A percentile compares a stretch with the other conserved stretches of the same genome.
phyloP scores from a whole-genome alignment of 2,113 vertebrate genomes.

The Pelmatolapia mariae region DNA sequence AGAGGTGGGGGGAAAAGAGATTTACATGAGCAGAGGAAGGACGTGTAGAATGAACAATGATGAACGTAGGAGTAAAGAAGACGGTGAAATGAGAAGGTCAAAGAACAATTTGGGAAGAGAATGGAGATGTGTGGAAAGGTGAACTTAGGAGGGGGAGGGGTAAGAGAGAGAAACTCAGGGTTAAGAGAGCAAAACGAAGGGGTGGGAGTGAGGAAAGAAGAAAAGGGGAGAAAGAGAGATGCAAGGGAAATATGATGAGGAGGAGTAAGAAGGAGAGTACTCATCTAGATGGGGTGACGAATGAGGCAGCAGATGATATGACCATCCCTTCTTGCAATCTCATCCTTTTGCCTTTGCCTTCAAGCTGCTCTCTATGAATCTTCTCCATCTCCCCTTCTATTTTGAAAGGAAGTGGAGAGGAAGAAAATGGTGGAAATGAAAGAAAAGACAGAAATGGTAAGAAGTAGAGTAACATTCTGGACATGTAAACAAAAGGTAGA shows the following conservation, averaged over 20 bases:
- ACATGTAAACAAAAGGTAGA: neutral
- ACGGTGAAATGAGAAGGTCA: neutral
- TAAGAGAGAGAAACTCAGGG: neutral
- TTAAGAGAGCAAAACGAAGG: neutral
- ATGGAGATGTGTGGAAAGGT: neutral
- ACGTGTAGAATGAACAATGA: neutral
- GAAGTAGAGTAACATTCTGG: neutral
- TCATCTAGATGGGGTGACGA: neutral
- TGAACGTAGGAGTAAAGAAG: neutral
- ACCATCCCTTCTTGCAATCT: neutral
- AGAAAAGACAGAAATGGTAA: neutral
- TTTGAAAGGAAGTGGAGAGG: neutral
- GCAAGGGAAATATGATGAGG: neutral
- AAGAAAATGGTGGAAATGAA: neutral
- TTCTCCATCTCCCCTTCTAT: neutral
- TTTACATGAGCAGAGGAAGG: neutral
- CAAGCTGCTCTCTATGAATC: neutral
- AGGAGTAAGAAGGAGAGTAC: neutral
- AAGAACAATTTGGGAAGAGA: neutral
- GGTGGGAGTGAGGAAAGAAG: neutral
- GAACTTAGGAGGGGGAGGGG: neutral
- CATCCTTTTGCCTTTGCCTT: neutral
- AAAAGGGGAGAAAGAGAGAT: neutral
- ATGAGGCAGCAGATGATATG: neutral
- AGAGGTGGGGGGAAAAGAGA: neutral